Base-by-base conservation (phyloP, 1,140 invertebrate genomes). In the Anagrus nilaparvatae region DNA sequence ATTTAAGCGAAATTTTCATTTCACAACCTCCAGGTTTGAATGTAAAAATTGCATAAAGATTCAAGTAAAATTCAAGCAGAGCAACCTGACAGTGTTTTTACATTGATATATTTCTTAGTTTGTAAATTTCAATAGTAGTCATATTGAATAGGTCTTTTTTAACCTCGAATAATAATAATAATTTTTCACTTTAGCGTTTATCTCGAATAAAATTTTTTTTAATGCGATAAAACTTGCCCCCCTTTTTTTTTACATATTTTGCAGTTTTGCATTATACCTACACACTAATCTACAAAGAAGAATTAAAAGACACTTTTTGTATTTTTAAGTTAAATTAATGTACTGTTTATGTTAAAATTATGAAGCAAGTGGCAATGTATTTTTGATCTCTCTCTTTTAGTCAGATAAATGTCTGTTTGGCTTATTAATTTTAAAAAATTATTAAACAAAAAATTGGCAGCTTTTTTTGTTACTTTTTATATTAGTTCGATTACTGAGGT, bases 341-440 rank as follows among this genome's bases (percentile, higher is more conserved):
- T 67, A 69, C 61, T 64, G 55, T 65, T 65, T 65, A 67, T 63
- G 60, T 63, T 67, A 60, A 52, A 60, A 55, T 70, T 69, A 71
- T 37, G 62, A 67, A 70, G 72, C 69, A 76, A 74, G 75, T 78
- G 76, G 77, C 77, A 79, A 78, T 78, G 75, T 76, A 77, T 78
- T 78, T n/a, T 77, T 79, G 64, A 69, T 67, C 64, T 79, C 76
- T 78, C 69, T 79, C 67, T 76, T 74, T 77, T 79, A 78, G 75
- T 78, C 75, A 78, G 60, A 65, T 66, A 63, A 62, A 64, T 59
- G 56, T 64, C 61, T 55, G 42, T 60, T 58, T 59, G 57, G 49
- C 47, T 52, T 45, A 40, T 46, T 46, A 13, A 44, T 36, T 34
- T 42, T 40, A 32, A n/a, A n/a, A n/a, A n/a, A 43, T 35, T 20